Evolutionary conservation across 2,113 vertebrate genomes (phyloP).

Genomic region (Corythoichthys haematopterus): DNA sequence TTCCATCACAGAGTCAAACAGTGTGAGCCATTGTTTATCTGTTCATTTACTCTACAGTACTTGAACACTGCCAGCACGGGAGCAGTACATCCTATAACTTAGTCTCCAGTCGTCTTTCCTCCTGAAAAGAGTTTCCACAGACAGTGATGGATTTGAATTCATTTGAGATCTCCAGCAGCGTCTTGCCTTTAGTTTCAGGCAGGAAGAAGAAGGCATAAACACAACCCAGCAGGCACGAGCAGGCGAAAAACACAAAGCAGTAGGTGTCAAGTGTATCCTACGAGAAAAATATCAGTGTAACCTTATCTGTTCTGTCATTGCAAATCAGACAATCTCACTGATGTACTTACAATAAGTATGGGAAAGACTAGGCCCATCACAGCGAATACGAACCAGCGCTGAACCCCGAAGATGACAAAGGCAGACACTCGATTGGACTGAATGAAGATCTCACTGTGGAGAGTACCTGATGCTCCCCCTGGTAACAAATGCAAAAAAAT

Average conservation of each 20-base stretch:
- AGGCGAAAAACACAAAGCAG: conserved; percentile 65
- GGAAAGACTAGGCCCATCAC: conserved; percentile 62
- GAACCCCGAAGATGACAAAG: conserved; percentile 50
- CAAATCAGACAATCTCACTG: background rate
- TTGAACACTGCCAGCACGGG: background rate
- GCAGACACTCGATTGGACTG: conserved; percentile 67
- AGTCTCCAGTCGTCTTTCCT: conserved; percentile 37
- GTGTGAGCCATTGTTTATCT: background rate
- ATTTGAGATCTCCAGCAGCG: conserved; percentile 64
- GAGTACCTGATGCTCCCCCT: conserved; percentile 32
- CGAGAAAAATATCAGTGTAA: background rate
- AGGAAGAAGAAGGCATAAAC: conserved; percentile 62
- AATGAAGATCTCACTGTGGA: conserved; percentile 66
- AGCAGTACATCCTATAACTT: conserved; percentile 39
- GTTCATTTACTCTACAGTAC: background rate
- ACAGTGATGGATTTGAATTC: conserved; percentile 61
- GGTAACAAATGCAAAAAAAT: conserved; percentile 23
- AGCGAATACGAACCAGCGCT: conserved; percentile 45
- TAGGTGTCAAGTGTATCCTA: conserved; percentile 55
- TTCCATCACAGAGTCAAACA: background rate
- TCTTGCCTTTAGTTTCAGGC: conserved; percentile 75
- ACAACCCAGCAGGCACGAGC: conserved; percentile 45
- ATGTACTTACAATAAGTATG: conserved; percentile 66
- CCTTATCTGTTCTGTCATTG: background rate
- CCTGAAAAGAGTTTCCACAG: conserved; percentile 41